Evolutionary conservation across 2,797 vertebrate species (phyloP).

Genomic region (Tarsius wallacei): DNA sequence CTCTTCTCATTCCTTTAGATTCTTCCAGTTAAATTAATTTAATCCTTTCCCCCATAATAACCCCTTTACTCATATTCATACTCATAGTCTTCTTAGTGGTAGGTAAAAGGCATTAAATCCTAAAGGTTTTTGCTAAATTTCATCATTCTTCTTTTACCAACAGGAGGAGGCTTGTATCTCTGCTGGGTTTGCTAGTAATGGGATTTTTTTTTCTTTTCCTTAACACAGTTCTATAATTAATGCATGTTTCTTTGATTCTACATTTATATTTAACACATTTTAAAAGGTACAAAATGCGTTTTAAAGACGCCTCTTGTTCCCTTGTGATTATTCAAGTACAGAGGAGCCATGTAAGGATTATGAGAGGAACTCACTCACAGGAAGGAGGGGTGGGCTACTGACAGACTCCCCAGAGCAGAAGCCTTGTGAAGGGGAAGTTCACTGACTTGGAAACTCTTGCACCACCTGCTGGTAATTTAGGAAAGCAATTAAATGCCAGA

Average conservation of each 20-base stretch:
- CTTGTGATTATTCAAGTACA: slow-evolving; percentile 81
- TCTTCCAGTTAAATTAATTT: slow-evolving; percentile 45
- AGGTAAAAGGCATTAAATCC: slow-evolving; percentile 64
- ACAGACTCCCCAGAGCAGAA: slow-evolving; percentile 72
- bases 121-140: slow-evolving; percentile 65
- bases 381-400: slow-evolving; percentile 75
- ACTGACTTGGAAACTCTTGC: slow-evolving; percentile 78
- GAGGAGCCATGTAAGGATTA: slow-evolving; percentile 86
- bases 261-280: slow-evolving; percentile 89
- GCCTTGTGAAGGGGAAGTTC: slow-evolving; percentile 72
- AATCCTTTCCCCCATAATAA: not conserved
- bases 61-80: slow-evolving; percentile 44
- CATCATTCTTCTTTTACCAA: slow-evolving; percentile 66
- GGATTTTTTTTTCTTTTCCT: slow-evolving; percentile 64
- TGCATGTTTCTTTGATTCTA: slow-evolving; percentile 86
- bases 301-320: slow-evolving; percentile 87
- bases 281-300: slow-evolving; percentile 87
- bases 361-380: slow-evolving; percentile 80
- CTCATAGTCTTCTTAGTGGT: slow-evolving; percentile 50
- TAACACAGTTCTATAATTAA: slow-evolving; percentile 87
- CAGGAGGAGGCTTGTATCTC: slow-evolving; percentile 68
- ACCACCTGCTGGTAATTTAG: slow-evolving; percentile 79
- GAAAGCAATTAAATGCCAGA: slow-evolving; percentile 75
- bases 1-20: slow-evolving; percentile 31
- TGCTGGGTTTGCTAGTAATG: slow-evolving; percentile 72